Evolutionary conservation across 2,888 invertebrate genomes (phyloP), one percentile per base, ranked within the genome.

Genomic region (Lasioglossum morio): DNA sequence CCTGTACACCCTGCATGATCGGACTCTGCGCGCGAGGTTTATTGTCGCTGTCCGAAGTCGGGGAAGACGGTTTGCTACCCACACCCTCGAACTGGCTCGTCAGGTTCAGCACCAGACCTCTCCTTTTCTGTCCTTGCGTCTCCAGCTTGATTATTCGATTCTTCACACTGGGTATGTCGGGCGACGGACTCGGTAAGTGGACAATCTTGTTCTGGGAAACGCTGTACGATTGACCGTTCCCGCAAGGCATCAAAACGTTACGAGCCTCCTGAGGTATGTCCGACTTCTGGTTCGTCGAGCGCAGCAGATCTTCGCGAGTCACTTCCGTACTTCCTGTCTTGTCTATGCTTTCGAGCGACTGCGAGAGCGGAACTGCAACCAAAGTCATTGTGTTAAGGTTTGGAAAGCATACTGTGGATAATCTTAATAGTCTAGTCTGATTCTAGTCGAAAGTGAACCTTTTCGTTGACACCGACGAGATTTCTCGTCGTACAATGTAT

Each of bases 141-240:
- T 98, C 98, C 90, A 98, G 96, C 94, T 97, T 97, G 94, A 96
- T 97, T 66, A 98, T 97, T 91, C 97, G 96, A 91, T 97, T 97
- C 91, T 97, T 97, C 88, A 94, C 95, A 90, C 89, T 94, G 30
- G 91, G 89, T 69, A 86, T 94, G 92, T 89, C 92, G 19, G 91
- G 92, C 79, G 96, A 96, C 87, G 97, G 96, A 89, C 97, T 97
- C 89, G 98, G 97, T 89, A 98, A 96, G 92, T 98, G 97, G 87
- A 98, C 97, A 92, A 98, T 98, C 96, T 98, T 98, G 95, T 98
- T 98, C 92, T 98, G 98, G 72, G 98, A 98, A 46, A 98, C 98
- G 94, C 98, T 98, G 95, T 98, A 98, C 90, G 97, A 97, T 92
- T 97, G 97, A 60, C 98, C 98, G 95, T 98, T 98, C 92, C 97